Conservation (phyloP, 2,113 vertebrate species). For the Hemicordylus capensis region DNA sequence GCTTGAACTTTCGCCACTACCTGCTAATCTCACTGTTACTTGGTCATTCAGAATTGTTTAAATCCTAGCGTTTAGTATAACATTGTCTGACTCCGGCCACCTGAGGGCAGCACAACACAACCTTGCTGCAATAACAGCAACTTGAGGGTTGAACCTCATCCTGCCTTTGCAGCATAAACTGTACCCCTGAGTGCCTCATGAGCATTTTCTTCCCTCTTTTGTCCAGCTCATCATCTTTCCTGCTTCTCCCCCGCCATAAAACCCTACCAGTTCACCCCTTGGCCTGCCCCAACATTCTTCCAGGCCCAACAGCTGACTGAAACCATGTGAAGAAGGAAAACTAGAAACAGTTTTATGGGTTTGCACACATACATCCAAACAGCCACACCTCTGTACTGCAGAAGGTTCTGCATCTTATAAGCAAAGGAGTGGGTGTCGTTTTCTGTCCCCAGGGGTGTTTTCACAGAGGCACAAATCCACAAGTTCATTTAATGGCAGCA, state of each 20-base stretch:
- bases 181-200: background rate
- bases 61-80: background rate
- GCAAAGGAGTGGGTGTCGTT: background rate
- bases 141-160: background rate
- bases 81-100: background rate
- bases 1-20: too few species aligned
- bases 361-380: background rate
- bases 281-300: too few species aligned
- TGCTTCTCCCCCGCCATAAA: background rate
- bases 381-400: background rate
- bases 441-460: background rate
- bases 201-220: background rate
- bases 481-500: background rate
- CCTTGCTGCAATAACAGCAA: background rate
- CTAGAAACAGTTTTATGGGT: too few species aligned
- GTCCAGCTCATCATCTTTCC: background rate
- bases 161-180: background rate
- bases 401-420: background rate
- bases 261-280: background rate
- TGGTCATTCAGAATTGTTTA: background rate
- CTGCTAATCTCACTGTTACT: too few species aligned
- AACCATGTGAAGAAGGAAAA: too few species aligned
- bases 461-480: background rate
- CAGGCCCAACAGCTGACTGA: too few species aligned
- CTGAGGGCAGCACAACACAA: constrained; percentile 4